Evolutionary conservation across 2,888 invertebrate genomes (phyloP), one percentile per base, ranked within the genome.

Genomic region (Tholera decimalis): DNA sequence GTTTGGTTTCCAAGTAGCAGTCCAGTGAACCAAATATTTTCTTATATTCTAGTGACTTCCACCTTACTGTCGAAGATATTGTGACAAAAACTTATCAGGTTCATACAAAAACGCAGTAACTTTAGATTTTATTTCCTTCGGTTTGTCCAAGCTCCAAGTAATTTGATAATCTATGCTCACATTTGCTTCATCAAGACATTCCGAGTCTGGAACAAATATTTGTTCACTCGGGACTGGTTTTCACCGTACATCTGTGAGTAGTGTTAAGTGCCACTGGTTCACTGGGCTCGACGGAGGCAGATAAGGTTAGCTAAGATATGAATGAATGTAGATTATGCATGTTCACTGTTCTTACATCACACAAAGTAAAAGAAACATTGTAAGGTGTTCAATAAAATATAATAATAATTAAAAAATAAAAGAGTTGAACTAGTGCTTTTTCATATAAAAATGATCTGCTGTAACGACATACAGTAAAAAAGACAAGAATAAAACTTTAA

Each of bases 181-280:
- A 53, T 57, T 62, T 54, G 51, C 50, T 65, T 75, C 64, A 70
- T 73, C 65, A 75, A 77, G 71, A 61, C 68, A 75, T 78, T 73
- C 72, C 65, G 35, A 39, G 41, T 26, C 63, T 68, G 73, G 80
- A 80, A 76, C 80, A 73, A 80, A 82, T 76, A 80, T 80, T 82
- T 77, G 66, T 77, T 64, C 54, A 43, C 30, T 18, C 33, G 39
- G 22, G 57, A 77, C 78, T 37, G 73, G 73, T 74, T 77, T 71
- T 65, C 37, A 28, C 24, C 15, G 73, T 44, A 22, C 49, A 54
- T 53, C 41, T 72, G 30, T 70, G 56, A 13, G 61, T 55, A 57
- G 37, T 41, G 37, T 47, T 55, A 35, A 55, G 18, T 50, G 60
- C 30, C 22, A 44, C 55, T 44, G 54, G 62, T 51, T 62, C 24